Evolutionary conservation across 2,797 vertebrate species (phyloP), one percentile per base, ranked within the genome.

Genomic region (Nasua narica): DNA sequence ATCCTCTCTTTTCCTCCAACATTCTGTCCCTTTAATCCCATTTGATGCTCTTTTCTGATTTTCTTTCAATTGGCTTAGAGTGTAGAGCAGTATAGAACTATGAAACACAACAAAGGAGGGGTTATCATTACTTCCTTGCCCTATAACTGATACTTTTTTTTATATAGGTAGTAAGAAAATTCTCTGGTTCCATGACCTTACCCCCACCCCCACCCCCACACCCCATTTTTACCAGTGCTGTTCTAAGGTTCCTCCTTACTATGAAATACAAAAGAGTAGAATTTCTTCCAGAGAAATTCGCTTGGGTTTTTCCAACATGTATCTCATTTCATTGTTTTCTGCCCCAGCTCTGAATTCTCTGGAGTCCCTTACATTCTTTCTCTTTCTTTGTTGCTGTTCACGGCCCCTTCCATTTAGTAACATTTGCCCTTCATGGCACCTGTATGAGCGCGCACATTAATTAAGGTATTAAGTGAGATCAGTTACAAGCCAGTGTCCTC

Each of bases 391-490:
- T 52, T 83, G n/a, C 82, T 32, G 0, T 67, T 86, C 69, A 62
- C 4, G 5, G 85, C 81, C 83, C 92, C 82, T 81, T 40, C 56
- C 35, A 0, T 52, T 54, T 43, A 12, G 60, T 83, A 46, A 84
- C 37, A 9, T 87, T 50, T 74, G 74, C 62, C 87, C 70, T 90
- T 72, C 54, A 46, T 27, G 25, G 21, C 18, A 21, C 65, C 50
- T 25, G 10, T 69, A 25, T 72, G 46, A 29, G 90, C 60, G 69
- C 50, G 60, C 58, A 29, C 87, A 0, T 79, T 82, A 84, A 94
- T 96, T 84, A 94, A 92, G 91, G 93, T 74, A 70, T 96, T 94
- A 86, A 95, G 65, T 86, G 50, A 93, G 90, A 78, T 76, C 19
- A 27, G 67, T 35, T 29, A 11, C 60, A 96, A 95, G 60, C 86